phyloP scores from a whole-genome alignment of 2,888 invertebrate species.

The Meiosimyza decipiens region DNA sequence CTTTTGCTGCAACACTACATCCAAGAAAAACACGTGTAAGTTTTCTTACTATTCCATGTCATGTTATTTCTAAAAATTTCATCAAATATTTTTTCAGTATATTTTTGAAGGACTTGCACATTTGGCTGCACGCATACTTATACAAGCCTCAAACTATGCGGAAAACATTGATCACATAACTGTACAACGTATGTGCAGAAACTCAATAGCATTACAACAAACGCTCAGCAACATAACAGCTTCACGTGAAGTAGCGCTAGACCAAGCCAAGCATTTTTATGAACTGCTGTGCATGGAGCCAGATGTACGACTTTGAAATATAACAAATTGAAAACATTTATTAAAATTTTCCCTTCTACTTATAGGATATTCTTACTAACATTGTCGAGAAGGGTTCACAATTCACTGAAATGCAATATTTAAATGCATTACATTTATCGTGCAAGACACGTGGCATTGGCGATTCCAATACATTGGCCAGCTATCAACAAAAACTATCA shows the following conservation, averaged over 20 bases:
- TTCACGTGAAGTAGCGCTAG: slow-evolving; percentile 84
- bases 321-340: slow-evolving; percentile 12
- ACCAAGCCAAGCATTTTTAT: slow-evolving; percentile 89
- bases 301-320: slow-evolving; percentile 71
- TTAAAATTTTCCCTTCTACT: slow-evolving; percentile 48
- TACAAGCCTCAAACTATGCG: slow-evolving; percentile 83
- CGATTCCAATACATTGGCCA: slow-evolving; percentile 71
- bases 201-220: slow-evolving; percentile 86
- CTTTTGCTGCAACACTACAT: slow-evolving; percentile 79
- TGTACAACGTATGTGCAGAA: slow-evolving; percentile 86
- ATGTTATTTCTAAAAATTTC: slow-evolving; percentile 32
- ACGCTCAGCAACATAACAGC: slow-evolving; percentile 86
- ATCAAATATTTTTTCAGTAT: slow-evolving; percentile 71
- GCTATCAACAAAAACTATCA: slow-evolving; percentile 81
- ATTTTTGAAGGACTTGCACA: slow-evolving; percentile 89
- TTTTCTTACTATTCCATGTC: slow-evolving; percentile 34
- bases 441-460: slow-evolving; percentile 72
- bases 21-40: slow-evolving; percentile 80
- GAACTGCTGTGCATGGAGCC: slow-evolving; percentile 85
- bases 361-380: slow-evolving; percentile 83
- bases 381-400: slow-evolving; percentile 89
- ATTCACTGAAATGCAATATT: slow-evolving; percentile 88
- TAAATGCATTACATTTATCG: slow-evolving; percentile 84
- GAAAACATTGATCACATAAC: slow-evolving; percentile 83
- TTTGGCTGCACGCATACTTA: slow-evolving; percentile 81